A percentile compares a stretch with the other conserved stretches of the same genome.
Evolutionary conservation across 2,113 vertebrate species (phyloP).

Genomic region (Tautogolabrus adspersus): DNA sequence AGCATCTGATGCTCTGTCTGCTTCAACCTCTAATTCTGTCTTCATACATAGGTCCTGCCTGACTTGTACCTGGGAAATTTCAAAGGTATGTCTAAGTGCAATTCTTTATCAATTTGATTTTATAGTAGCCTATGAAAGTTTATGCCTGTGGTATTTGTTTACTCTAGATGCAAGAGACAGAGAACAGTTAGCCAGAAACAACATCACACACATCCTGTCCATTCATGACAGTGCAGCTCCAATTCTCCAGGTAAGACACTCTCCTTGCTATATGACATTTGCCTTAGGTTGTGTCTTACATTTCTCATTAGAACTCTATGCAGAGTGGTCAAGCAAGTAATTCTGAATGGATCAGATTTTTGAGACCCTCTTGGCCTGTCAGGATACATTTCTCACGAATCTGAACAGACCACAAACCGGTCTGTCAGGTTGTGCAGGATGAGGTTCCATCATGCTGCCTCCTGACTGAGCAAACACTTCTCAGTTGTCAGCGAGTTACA

Average conservation of each 20-base stretch:
- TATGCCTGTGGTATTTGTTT: neutral
- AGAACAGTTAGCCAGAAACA: conserved; percentile 91
- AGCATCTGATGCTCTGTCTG: neutral
- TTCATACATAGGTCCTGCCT: conserved; percentile 91
- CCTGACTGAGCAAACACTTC: conserved; percentile 22
- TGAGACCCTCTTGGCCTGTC: neutral
- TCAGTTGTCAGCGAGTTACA: conserved; percentile 3
- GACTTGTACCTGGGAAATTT: conserved; percentile 96
- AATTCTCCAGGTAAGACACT: conserved; percentile 89
- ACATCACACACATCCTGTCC: conserved; percentile 94
- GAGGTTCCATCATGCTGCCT: neutral
- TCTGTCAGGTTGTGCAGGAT: conserved; percentile 65
- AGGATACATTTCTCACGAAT: neutral
- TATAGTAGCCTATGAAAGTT: neutral
- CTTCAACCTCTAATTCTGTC: neutral
- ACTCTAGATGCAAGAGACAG: conserved; percentile 90
- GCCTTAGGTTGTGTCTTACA: neutral
- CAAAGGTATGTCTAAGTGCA: conserved; percentile 86
- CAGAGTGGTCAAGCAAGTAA: neutral
- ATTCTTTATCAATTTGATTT: neutral
- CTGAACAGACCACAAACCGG: conserved; percentile 33
- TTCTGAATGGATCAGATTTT: conserved; percentile 10
- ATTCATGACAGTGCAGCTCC: conserved; percentile 93
- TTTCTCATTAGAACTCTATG: neutral
- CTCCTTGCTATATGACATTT: neutral